Evolutionary conservation across 2,113 vertebrate genomes (phyloP), one percentile per base, ranked within the genome.

Genomic region (Tichodroma muraria): DNA sequence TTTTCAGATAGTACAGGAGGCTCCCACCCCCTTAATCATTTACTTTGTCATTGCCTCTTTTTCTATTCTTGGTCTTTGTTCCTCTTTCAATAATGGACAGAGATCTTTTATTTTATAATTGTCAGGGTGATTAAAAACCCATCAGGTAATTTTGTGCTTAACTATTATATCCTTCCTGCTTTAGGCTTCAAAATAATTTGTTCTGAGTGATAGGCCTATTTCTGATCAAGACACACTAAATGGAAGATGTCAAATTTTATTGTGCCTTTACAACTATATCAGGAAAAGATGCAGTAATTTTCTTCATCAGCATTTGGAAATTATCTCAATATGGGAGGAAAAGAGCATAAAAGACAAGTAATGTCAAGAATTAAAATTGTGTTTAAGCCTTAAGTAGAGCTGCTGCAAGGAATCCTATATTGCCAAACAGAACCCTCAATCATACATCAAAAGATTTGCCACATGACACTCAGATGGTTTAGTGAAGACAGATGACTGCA

Each of bases 151-250:
- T 93, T 80, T 86, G 42, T 44, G 30, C 80, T 80, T 89, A 89
- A 89, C 83, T 90, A 80, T 90, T 78, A 88, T 31, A 88, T 37
- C 38, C 68, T 80, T 83, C 35, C 80, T 90, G 80, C 85, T 94
- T 88, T 83, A 93, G 71, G 71, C 60, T 94, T 93, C 92, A 90
- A 78, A 93, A 96, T 80, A 83, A 90, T 95, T 95, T 86, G 52
- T 73, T 96, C 92, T 83, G 85, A 95, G 82, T 89, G 90, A 88
- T 53, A 85, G 78, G 52, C 69, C 78, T 71, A 78, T 92, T 94
- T 93, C 88, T 94, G 92, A 94, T 95, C 83, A 78, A 88, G 82
- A 68, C 52, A 88, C 42, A 56, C 72, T 73, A 93, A 91, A 82
- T 88, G 76, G 80, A 85, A 90, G 85, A 78, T 50, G 71, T 94